These are phyloP conservation scores for Procavia capensis DNA, from an alignment of 2,113 vertebrate genomes.

Conservation along the genomic window DNA sequence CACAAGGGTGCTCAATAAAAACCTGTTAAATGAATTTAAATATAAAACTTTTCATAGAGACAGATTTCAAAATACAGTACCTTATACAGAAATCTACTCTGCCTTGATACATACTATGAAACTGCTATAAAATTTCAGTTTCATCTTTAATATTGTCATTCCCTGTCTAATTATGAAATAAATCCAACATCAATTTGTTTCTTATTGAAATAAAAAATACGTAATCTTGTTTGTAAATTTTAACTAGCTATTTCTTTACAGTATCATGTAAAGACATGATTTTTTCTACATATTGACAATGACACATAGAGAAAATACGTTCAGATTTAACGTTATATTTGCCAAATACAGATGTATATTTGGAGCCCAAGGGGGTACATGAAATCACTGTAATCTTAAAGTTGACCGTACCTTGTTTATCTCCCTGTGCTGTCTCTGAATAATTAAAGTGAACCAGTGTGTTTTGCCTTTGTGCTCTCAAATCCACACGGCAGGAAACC, in stretches of 20 bases:
- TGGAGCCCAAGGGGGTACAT: background rate
- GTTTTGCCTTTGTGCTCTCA: background rate
- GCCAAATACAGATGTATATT: constrained; percentile 28
- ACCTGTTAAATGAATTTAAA: background rate
- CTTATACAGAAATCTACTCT: background rate
- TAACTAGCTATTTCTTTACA: background rate
- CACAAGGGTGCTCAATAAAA: background rate
- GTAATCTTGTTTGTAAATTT: background rate
- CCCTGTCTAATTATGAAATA: constrained; percentile 46
- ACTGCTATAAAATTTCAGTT: background rate
- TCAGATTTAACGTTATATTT: constrained; percentile 42
- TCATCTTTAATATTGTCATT: constrained; percentile 29
- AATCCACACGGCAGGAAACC: background rate
- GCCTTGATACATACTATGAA: background rate
- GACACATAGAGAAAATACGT: constrained; percentile 28
- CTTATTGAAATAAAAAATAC: background rate
- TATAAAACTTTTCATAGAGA: constrained; percentile 26
- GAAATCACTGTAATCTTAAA: constrained; percentile 31
- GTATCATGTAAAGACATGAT: background rate
- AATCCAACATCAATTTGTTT: constrained; percentile 55
- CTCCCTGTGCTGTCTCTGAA: constrained; percentile 40
- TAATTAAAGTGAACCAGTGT: constrained; percentile 50
- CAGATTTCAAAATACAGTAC: background rate
- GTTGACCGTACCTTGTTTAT: constrained; percentile 49
- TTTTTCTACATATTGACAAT: constrained; percentile 6